These are phyloP conservation scores for Avahi laniger DNA, from an alignment of 2,797 vertebrate genomes.

Conservation along the genomic window DNA sequence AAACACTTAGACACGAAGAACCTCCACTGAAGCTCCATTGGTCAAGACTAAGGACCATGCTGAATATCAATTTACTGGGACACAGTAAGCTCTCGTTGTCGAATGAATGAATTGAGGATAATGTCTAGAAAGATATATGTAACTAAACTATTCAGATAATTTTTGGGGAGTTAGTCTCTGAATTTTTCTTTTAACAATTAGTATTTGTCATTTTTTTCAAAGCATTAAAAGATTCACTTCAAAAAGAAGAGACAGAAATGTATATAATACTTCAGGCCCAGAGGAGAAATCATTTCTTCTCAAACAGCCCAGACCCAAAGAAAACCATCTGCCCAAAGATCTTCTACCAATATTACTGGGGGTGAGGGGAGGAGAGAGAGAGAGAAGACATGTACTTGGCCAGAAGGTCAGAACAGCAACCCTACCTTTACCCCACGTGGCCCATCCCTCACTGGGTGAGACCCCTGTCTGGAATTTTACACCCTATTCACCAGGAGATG, in stretches of 20 bases:
- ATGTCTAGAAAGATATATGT: neutral
- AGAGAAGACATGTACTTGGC: neutral
- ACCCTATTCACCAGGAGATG: neutral
- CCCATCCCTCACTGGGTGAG: neutral
- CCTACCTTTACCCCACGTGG: neutral
- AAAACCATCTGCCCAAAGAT: neutral
- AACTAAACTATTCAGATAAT: neutral
- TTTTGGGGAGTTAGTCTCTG: neutral
- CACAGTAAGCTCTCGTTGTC: neutral
- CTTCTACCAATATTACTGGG: neutral
- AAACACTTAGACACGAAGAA: neutral
- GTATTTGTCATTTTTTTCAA: neutral
- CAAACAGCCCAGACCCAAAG: neutral
- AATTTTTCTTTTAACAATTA: neutral
- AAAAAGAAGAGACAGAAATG: neutral
- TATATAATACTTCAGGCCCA: neutral
- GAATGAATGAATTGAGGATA: neutral
- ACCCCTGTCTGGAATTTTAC: neutral
- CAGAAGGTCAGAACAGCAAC: neutral
- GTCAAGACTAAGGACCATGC: neutral
- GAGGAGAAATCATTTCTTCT: neutral
- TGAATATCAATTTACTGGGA: neutral
- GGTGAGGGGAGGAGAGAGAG: neutral
- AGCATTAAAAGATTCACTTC: neutral
- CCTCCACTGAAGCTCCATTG: neutral